Evolutionary conservation across 2,888 invertebrate genomes (phyloP).

Genomic region (Chaetogeoica ovagalla): DNA sequence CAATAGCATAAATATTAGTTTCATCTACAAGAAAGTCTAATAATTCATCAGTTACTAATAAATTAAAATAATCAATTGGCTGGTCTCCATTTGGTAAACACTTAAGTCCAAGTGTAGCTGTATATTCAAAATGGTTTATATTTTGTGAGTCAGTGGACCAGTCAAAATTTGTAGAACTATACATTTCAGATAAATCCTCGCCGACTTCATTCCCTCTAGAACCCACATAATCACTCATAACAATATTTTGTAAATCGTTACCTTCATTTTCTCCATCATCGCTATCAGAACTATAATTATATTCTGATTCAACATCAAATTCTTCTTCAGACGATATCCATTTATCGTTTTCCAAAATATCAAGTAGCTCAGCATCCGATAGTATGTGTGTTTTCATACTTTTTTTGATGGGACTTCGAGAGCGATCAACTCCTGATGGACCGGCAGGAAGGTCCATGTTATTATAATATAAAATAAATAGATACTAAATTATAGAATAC

Average conservation of each 20-base stretch:
- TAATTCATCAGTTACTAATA: slow-evolving; percentile 18
- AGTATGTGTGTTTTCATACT: background rate
- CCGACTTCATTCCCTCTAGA: background rate
- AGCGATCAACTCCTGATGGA: slow-evolving; percentile 20
- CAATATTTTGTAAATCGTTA: slow-evolving; percentile 11
- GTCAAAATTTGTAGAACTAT: slow-evolving; percentile 21
- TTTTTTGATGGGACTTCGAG: background rate
- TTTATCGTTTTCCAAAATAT: slow-evolving; percentile 14
- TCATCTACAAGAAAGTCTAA: slow-evolving; percentile 23
- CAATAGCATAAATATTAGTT: slow-evolving; percentile 14
- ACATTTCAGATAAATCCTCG: slow-evolving; percentile 15
- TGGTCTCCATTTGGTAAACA: slow-evolving; percentile 20
- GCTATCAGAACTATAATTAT: slow-evolving; percentile 7
- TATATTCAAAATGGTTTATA: slow-evolving; percentile 7
- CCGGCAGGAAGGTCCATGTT: slow-evolving; percentile 4
- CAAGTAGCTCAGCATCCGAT: slow-evolving; percentile 8
- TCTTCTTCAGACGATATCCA: slow-evolving; percentile 19
- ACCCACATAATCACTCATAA: background rate
- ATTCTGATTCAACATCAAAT: slow-evolving; percentile 8
- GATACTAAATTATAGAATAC: slow-evolving; percentile 9
- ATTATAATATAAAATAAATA: background rate
- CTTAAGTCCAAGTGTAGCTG: slow-evolving; percentile 11
- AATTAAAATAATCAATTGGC: slow-evolving; percentile 30
- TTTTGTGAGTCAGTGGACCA: slow-evolving; percentile 28
- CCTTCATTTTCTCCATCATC: background rate